Conservation (phyloP, 2,888 invertebrate genomes). For the Hedychridium roseum region DNA sequence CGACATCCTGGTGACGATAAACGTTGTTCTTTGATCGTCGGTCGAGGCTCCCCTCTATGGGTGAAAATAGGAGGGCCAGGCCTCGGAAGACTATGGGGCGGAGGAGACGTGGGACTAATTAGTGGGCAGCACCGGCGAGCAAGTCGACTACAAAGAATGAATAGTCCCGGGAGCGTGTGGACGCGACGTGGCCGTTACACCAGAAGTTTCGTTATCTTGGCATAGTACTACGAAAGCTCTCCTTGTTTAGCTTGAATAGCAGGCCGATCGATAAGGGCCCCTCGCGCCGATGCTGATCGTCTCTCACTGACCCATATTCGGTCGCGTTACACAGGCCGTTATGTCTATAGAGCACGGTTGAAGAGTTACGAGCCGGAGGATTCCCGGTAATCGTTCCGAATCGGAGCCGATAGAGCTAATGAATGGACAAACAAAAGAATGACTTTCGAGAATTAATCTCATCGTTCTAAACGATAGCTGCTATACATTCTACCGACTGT, state of each 20-base stretch:
- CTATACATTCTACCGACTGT: too few relatives aligned
- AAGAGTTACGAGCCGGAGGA: too few relatives aligned
- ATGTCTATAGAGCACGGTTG: too few relatives aligned
- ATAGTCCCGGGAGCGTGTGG: slow-evolving; percentile 19
- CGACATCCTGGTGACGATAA: slow-evolving; percentile 15
- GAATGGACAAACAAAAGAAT: too few relatives aligned
- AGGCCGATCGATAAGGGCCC: slow-evolving; percentile 41
- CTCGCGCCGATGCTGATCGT: slow-evolving; percentile 24
- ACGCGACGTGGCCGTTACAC: slow-evolving; percentile 8
- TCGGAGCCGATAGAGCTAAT: too few relatives aligned
- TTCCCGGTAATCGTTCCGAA: too few relatives aligned
- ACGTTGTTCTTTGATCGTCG: slow-evolving; percentile 16
- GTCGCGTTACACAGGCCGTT: too few relatives aligned
- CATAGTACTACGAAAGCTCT: slow-evolving; percentile 40
- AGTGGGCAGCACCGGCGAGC: too few relatives aligned
- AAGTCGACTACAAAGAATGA: slow-evolving; percentile 31
- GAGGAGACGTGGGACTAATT: slow-evolving; percentile 3
- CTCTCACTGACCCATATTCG: slow-evolving; percentile 47
- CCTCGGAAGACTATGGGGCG: slow-evolving; percentile 25
- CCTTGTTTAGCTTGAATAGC: slow-evolving; percentile 44
- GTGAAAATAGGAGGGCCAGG: too few relatives aligned
- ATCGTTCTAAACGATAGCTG: too few relatives aligned
- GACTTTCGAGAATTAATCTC: too few relatives aligned
- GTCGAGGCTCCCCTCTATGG: slow-evolving; percentile 18
- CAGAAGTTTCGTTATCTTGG: slow-evolving; percentile 31